These are phyloP conservation scores for Mimas tiliae DNA, from an alignment of 2,888 invertebrate genomes.

Conservation along the genomic window DNA sequence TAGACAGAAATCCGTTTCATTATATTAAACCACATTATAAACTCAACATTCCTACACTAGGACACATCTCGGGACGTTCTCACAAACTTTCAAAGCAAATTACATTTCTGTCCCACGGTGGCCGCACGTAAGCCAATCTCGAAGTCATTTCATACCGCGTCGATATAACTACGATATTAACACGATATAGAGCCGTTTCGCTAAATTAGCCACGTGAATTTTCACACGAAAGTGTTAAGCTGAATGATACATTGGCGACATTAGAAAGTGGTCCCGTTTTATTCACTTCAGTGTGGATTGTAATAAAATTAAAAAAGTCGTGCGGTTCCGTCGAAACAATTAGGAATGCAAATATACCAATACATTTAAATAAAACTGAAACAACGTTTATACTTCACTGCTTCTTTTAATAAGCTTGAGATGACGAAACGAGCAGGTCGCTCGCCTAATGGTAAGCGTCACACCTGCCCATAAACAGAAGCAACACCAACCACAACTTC, in stretches of 20 bases:
- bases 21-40: neutral
- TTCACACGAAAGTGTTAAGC: conserved; percentile 30
- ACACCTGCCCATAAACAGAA: too few relatives aligned
- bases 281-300: conserved; percentile 14
- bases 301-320: neutral
- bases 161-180: conserved; percentile 30
- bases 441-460: too few relatives aligned
- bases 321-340: conserved; percentile 7
- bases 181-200: conserved; percentile 28
- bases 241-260: conserved; percentile 23
- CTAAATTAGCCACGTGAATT: conserved; percentile 30
- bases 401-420: neutral
- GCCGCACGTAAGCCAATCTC: conserved; percentile 37
- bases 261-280: conserved; percentile 28
- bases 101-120: conserved; percentile 36
- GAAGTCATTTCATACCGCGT: conserved; percentile 28
- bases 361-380: too few relatives aligned
- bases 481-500: too few relatives aligned
- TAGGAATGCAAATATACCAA: neutral
- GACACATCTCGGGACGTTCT: conserved; percentile 24
- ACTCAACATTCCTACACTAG: conserved; percentile 13
- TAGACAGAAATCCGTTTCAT: neutral
- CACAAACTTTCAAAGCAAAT: conserved; percentile 28
- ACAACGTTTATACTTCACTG: neutral
- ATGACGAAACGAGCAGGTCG: too few relatives aligned